Conservation (phyloP, 2,113 vertebrate genomes). For the Rostratula benghalensis region DNA sequence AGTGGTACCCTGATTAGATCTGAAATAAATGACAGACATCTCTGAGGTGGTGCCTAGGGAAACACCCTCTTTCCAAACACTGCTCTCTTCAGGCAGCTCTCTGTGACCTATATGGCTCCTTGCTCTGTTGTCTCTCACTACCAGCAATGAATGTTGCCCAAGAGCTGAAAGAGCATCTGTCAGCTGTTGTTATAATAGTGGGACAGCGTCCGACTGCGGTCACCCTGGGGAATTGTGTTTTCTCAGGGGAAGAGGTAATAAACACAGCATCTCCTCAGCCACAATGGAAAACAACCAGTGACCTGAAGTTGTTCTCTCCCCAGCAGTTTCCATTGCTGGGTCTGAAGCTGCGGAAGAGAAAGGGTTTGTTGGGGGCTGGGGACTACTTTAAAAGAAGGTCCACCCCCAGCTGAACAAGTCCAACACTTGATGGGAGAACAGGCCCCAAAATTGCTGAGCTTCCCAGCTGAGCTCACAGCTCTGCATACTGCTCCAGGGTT, state of each 20-base stretch:
- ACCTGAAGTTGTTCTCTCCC: not conserved
- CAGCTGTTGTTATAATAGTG: not conserved
- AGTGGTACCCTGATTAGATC: not conserved
- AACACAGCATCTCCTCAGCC: not conserved
- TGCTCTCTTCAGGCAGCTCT: not conserved
- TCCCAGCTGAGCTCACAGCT: not conserved
- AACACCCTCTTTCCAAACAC: not conserved
- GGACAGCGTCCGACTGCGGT: not conserved
- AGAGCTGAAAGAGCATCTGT: not conserved
- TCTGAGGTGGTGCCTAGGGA: not conserved
- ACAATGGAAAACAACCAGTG: not conserved
- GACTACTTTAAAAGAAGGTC: not conserved
- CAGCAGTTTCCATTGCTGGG: not conserved
- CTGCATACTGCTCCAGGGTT: not conserved
- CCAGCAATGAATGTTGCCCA: not conserved
- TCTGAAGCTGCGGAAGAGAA: not conserved
- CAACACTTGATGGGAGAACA: not conserved
- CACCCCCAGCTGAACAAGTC: not conserved
- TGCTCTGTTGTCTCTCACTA: not conserved
- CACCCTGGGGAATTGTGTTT: not conserved
- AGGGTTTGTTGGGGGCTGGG: not conserved
- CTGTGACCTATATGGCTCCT: not conserved
- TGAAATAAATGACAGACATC: not conserved
- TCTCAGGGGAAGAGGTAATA: conserved; percentile 4
- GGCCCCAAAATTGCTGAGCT: not conserved